Percentiles rank a stretch among this genome's conserved stretches.
Evolutionary conservation across 2,113 vertebrate genomes (phyloP).

Genomic region (Circaetus gallicus): DNA sequence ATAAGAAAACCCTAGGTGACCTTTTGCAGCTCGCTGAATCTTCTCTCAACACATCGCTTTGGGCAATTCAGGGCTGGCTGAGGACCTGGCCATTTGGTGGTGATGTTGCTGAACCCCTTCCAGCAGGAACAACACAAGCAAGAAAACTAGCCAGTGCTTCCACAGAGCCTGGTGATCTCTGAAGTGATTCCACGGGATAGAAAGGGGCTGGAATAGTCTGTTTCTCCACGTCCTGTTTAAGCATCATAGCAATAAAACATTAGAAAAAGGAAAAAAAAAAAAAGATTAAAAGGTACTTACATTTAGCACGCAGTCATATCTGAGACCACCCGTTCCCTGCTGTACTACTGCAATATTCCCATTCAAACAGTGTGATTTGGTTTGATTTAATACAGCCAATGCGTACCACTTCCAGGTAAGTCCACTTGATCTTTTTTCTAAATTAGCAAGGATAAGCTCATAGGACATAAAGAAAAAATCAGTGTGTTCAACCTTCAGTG

Average conservation of each 20-base stretch:
- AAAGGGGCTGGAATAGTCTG: rapidly evolving
- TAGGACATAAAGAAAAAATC: background rate
- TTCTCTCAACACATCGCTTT: background rate
- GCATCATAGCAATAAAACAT: background rate
- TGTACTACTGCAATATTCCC: background rate
- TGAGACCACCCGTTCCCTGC: background rate
- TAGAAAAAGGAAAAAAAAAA: rapidly evolving
- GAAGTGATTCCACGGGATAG: background rate
- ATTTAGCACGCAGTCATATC: background rate
- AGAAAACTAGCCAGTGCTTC: background rate
- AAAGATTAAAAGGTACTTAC: background rate
- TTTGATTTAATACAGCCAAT: background rate
- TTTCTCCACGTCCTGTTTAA: background rate
- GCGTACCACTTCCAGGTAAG: background rate
- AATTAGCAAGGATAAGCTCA: background rate
- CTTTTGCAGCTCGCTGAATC: background rate
- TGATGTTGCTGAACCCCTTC: background rate
- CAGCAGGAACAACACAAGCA: background rate
- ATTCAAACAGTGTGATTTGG: background rate
- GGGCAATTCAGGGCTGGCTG: background rate
- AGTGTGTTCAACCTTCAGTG: background rate
- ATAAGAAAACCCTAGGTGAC: background rate
- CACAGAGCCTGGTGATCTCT: background rate
- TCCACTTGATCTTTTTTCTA: background rate
- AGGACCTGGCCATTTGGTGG: rapidly evolving